Base-by-base conservation (phyloP, 2,888 invertebrate genomes). In the Icerya purchasi region DNA sequence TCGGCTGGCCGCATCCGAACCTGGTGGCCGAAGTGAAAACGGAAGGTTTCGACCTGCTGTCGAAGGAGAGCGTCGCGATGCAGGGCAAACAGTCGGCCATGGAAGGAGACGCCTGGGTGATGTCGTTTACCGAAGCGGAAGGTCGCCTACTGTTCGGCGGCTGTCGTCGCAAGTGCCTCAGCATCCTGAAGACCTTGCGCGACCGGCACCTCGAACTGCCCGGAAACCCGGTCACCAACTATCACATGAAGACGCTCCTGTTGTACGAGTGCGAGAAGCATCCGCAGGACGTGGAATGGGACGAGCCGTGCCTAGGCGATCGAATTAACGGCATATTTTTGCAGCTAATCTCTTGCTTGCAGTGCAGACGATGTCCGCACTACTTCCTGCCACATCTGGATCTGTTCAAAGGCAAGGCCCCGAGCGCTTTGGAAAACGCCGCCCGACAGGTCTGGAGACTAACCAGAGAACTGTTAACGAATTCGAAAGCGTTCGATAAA, bases 261-360 rank as follows among this genome's bases (percentile, higher is more conserved):
- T 71, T 89, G 62, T 86, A 86, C 73, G 88, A 89, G 72, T 89
- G 88, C 72, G 88, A 88, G 72, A 89, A 89, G 68, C 88, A 89
- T 70, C 85, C 86, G 0, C 70, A 81, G 50, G 86, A 87, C 69
- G 71, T 78, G 56, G 86, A 88, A 69, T 89, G 88, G 88, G 85
- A 86, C 69, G 87, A 88, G 68, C 72, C 78, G 1, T 81, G 81
- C 67, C 74, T 88, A 36, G 86, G 82, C 0, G 86, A 89, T 71
- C 75, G 86, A 58, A 81, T 86, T 65, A 84, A 85, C 70, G 87
- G 88, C 2, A 85, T 89, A 62, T 79, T 86, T 24, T 74, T 89
- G 61, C 88, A 89, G 71, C 74, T 89, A 60, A 88, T 89, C 66
- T 86, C 86, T 22, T 88, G 86, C 69, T 75, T 89, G 58, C 88